phyloP scores from a whole-genome alignment of 2,888 invertebrate genomes.

The Noctua comes region DNA sequence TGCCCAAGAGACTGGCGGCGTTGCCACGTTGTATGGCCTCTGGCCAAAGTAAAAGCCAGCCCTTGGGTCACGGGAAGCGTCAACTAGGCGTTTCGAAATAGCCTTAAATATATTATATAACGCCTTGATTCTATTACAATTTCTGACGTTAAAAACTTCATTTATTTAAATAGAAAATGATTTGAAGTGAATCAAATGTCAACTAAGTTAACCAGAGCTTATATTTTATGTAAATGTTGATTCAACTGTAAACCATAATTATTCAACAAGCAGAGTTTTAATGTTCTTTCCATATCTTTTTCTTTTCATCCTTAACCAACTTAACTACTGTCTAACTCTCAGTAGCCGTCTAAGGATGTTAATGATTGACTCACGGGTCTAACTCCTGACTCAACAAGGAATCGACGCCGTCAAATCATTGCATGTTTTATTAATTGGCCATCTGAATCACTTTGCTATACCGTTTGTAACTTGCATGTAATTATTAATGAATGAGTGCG shows the following conservation, averaged over 20 bases:
- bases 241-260: background rate
- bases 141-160: background rate
- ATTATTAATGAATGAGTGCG: conserved; percentile 72
- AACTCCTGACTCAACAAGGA: conserved; percentile 77
- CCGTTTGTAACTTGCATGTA: conserved; percentile 68
- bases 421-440: conserved; percentile 71
- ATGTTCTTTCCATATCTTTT: background rate
- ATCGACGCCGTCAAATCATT: conserved; percentile 65
- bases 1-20: too few species aligned
- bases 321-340: conserved; percentile 28
- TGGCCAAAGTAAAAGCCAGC: too few species aligned
- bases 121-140: too few species aligned
- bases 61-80: too few species aligned
- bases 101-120: background rate
- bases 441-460: conserved; percentile 75
- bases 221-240: background rate
- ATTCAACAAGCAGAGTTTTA: background rate
- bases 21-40: too few species aligned
- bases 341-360: conserved; percentile 57
- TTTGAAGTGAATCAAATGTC: too few species aligned
- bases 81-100: too few species aligned
- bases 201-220: background rate
- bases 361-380: conserved; percentile 67
- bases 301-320: background rate
- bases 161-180: too few species aligned